A percentile compares a stretch with the other conserved stretches of the same genome.
phyloP scores from a whole-genome alignment of 2,113 vertebrate genomes.

The Marmota flaviventris region DNA sequence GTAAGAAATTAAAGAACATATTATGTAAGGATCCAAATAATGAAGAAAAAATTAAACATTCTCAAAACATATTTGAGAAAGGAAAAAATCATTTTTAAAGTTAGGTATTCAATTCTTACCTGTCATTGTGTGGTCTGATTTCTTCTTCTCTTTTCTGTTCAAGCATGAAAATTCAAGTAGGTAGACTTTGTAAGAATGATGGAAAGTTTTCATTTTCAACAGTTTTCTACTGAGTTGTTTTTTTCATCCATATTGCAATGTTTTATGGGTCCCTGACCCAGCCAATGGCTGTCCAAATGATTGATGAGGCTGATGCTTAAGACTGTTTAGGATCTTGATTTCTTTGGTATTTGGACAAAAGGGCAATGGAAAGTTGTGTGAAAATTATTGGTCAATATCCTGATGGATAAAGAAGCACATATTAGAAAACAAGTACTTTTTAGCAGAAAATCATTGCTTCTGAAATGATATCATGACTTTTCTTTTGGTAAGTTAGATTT shows the following conservation, averaged over 20 bases:
- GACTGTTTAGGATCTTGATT: neutral
- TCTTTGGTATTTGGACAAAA: neutral
- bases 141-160: conserved; percentile 26
- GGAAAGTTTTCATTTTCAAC: conserved; percentile 53
- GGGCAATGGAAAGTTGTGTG: neutral
- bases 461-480: neutral
- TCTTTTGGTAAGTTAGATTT: neutral
- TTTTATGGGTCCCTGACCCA: conserved; percentile 48
- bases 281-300: conserved; percentile 50
- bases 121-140: neutral
- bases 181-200: neutral
- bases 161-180: conserved; percentile 43
- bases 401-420: neutral
- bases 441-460: neutral
- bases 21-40: neutral
- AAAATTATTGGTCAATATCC: conserved; percentile 20
- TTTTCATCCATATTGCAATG: conserved; percentile 41
- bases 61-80: neutral
- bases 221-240: conserved; percentile 20
- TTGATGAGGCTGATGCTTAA: conserved; percentile 37
- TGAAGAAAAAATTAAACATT: neutral
- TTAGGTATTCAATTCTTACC: neutral
- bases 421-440: neutral
- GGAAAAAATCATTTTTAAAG: neutral
- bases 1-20: neutral